These are phyloP conservation scores for Chelonoidis abingdonii DNA, from an alignment of 2,113 vertebrate genomes.

Conservation along the genomic window DNA sequence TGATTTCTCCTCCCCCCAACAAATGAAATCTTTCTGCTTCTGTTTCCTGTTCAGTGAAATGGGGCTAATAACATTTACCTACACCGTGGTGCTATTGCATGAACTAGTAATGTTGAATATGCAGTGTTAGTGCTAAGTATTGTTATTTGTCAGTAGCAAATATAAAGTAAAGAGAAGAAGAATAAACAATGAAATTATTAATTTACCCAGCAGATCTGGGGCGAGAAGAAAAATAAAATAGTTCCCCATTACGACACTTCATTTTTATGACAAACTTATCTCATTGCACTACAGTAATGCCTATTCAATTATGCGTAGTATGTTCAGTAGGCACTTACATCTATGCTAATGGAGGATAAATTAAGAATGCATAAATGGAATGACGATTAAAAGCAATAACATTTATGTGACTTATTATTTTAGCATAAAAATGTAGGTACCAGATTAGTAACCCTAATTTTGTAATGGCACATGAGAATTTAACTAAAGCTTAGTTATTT, in stretches of 20 bases:
- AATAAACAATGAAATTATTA: background rate
- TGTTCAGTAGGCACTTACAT: background rate
- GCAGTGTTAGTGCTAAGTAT: background rate
- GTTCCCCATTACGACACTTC: background rate
- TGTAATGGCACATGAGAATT: background rate
- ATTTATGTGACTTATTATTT: constrained; percentile 8
- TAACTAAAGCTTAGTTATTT: background rate
- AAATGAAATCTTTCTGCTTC: background rate
- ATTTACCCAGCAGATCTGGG: background rate
- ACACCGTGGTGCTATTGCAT: background rate
- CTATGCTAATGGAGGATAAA: background rate
- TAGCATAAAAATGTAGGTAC: background rate
- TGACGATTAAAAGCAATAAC: background rate
- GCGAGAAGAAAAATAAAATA: background rate
- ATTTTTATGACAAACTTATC: background rate
- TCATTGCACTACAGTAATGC: background rate
- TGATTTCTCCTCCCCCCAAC: background rate
- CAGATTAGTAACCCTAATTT: background rate
- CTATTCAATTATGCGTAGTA: background rate
- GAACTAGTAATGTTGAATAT: background rate
- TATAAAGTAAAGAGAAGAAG: background rate
- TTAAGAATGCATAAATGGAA: background rate
- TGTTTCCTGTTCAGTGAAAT: background rate
- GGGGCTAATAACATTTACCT: background rate
- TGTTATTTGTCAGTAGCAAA: background rate